phyloP scores from a whole-genome alignment of 2,888 invertebrate genomes.

The Cephus nigrinus region DNA sequence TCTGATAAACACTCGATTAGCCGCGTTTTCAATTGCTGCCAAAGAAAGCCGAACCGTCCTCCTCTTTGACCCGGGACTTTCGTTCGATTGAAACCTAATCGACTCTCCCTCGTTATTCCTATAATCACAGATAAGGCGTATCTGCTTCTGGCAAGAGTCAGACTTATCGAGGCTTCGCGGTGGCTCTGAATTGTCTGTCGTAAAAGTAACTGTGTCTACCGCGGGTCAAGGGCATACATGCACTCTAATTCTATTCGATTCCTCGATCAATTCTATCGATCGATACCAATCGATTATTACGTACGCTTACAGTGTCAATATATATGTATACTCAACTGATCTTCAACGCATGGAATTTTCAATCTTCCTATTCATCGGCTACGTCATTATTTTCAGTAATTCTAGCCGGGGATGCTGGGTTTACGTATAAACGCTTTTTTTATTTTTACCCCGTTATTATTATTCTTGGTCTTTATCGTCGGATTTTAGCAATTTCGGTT shows the following conservation, averaged over 20 bases:
- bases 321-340: not conserved
- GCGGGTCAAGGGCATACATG: not conserved
- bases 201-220: not conserved
- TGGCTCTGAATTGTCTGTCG: not conserved
- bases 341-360: not conserved
- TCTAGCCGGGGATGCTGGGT: not conserved
- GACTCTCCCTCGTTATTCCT: not conserved
- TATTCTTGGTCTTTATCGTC: too few species aligned
- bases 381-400: not conserved
- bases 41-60: not conserved
- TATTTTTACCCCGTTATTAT: too few species aligned
- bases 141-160: not conserved
- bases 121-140: not conserved
- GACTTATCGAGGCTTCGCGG: not conserved
- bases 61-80: not conserved
- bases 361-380: not conserved
- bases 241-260: not conserved
- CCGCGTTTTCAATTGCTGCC: conserved; percentile 22
- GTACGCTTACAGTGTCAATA: not conserved
- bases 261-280: not conserved
- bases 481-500: too few species aligned
- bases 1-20: conserved; percentile 24
- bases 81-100: not conserved
- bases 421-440: not conserved
- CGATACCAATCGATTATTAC: not conserved